phyloP scores from a whole-genome alignment of 2,797 vertebrate species.

The Yasuhikotakia modesta region DNA sequence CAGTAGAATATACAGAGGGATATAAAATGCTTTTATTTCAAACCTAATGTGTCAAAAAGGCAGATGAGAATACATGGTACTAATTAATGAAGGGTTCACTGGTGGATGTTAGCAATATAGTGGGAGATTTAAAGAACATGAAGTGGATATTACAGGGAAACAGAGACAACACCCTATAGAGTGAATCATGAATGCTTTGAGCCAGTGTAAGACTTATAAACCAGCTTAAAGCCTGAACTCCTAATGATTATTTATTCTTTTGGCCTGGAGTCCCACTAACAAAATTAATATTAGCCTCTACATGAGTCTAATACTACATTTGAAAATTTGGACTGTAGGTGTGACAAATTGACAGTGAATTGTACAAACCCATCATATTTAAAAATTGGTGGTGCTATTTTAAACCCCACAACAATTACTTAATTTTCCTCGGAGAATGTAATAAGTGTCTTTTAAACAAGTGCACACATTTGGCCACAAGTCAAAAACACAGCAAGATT shows the following conservation, averaged over 20 bases:
- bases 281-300: not conserved
- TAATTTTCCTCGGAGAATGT: not conserved
- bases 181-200: too few relatives aligned
- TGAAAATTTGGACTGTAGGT: not conserved
- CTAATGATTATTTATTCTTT: slow-evolving; percentile 51
- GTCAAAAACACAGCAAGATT: not conserved
- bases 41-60: slow-evolving; percentile 35
- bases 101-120: too few relatives aligned
- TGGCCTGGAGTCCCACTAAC: slow-evolving; percentile 15
- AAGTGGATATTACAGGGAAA: too few relatives aligned
- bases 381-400: not conserved
- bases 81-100: slow-evolving; percentile 1
- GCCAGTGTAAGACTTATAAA: slow-evolving; percentile 10
- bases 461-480: not conserved
- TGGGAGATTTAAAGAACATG: too few relatives aligned
- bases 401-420: not conserved
- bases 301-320: not conserved
- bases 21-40: too few relatives aligned
- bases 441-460: not conserved
- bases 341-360: not conserved
- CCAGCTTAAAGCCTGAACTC: slow-evolving; percentile 45
- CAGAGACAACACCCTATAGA: too few relatives aligned
- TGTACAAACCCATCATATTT: not conserved
- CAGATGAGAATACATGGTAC: slow-evolving; percentile 25
- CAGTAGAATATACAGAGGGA: too few relatives aligned